Base-by-base conservation (phyloP, 2,797 vertebrate species). In the Poecilia velifera region DNA sequence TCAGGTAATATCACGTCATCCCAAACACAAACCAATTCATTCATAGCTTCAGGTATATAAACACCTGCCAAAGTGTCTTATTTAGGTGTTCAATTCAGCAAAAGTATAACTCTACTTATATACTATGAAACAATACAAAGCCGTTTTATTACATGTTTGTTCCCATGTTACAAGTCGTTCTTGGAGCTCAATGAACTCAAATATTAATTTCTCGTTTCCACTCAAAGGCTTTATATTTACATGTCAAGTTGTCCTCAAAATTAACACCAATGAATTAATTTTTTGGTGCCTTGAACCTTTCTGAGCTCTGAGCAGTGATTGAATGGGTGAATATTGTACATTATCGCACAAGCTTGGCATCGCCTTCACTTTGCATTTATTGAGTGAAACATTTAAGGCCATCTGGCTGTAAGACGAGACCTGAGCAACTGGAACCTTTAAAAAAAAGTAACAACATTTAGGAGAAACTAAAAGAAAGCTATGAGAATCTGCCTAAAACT, bases 1-100 rank as follows among this genome's bases (percentile, higher is more conserved):
- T 82, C 78, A 71, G 84, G 34, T 87, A 77, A 89, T 78, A 76
- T 64, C 62, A 86, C 74, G 59, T 79, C 62, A 73, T 64, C 39
- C 45, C 25, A 72, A 72, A 81, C 74, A 80, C 73, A 4, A 6
- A 12, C 74, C 73, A 16, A 14, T 84, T 76, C 82, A 84, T 85
- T 90, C 76, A 89, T 79, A 78, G 80, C 28, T 76, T 22, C 0
- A 39, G 7, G 45, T 39, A 76, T 66, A 71, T 73, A 66, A 77
- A 9, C 16, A 72, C 25, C n/a, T 18, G 28, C 6, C 6, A 3
- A 64, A 72, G 36, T 51, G 34, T 25, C 13, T n/a, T 28, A 36
- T 51, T 64, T 4, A 53, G 14, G 6, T 57, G 14, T 18, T n/a
- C 5, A 13, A 59, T 57, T 34, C 2, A 68, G 9, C n/a, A n/a